A percentile compares a stretch with the other conserved stretches of the same genome.
These are phyloP conservation scores for Phalangium opilio DNA, from an alignment of 2,888 invertebrate genomes.

Conservation along the genomic window DNA sequence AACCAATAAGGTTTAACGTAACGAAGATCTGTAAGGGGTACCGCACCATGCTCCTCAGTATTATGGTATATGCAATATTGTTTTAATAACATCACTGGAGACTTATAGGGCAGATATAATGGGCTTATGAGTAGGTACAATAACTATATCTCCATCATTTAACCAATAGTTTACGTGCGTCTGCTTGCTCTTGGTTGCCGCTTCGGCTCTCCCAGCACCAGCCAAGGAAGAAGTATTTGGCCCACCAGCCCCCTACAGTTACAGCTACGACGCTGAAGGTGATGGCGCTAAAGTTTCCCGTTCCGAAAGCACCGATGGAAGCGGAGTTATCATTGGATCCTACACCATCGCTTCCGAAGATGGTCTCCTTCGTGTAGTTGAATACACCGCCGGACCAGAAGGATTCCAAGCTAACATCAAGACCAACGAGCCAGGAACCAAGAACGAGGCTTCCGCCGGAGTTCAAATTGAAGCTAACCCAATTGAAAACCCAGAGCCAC, in stretches of 20 bases:
- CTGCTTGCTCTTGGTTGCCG: background rate
- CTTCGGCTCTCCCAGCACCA: background rate
- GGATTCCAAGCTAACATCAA: constrained; percentile 12
- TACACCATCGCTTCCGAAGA: constrained; percentile 14
- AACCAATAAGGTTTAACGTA: too few relatives aligned
- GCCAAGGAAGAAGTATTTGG: background rate
- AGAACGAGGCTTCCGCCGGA: constrained; percentile 13
- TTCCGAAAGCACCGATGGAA: constrained; percentile 9
- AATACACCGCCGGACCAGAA: constrained; percentile 10
- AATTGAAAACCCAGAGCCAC: too few relatives aligned
- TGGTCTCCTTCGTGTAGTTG: constrained; percentile 9
- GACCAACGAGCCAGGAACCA: constrained; percentile 15
- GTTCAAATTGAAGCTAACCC: constrained; percentile 8
- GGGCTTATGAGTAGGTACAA: too few relatives aligned
- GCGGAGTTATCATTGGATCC: constrained; percentile 11
- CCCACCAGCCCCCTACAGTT: constrained; percentile 4
- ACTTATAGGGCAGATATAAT: too few relatives aligned
- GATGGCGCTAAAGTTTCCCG: constrained; percentile 8
- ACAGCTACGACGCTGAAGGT: constrained; percentile 13
- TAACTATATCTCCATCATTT: too few relatives aligned
- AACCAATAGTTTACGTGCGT: background rate
- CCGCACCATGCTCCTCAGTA: too few relatives aligned
- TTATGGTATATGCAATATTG: too few relatives aligned
- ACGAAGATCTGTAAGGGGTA: too few relatives aligned
- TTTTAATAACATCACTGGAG: too few relatives aligned